Conservation (phyloP, 2,888 invertebrate species). For the Phyllotreta cruciferae region DNA sequence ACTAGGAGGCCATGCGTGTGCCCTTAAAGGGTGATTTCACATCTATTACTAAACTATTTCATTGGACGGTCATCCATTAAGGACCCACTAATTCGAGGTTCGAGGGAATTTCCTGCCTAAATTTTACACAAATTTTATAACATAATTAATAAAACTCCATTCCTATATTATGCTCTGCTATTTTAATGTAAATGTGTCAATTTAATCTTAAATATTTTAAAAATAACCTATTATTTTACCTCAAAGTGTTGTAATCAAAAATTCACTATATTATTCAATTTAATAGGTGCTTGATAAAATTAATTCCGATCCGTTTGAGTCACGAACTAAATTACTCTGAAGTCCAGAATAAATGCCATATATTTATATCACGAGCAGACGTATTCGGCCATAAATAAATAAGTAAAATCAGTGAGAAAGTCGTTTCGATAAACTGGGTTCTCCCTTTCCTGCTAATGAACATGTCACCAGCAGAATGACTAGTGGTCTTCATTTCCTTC, state of each 20-base stretch:
- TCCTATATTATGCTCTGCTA: too few species aligned
- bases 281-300: constrained; percentile 4
- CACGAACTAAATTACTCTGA: constrained; percentile 29
- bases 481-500: constrained; percentile 53
- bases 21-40: constrained; percentile 7
- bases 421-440: constrained; percentile 33
- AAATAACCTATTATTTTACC: not conserved
- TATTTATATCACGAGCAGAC: constrained; percentile 46
- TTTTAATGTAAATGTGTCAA: too few species aligned
- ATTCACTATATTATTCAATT: not conserved
- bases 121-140: too few species aligned
- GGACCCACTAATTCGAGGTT: not conserved
- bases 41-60: constrained; percentile 17
- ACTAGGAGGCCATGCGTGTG: constrained; percentile 13
- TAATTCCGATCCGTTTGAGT: constrained; percentile 15
- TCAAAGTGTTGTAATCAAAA: constrained; percentile 1
- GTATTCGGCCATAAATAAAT: constrained; percentile 45
- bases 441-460: constrained; percentile 49
- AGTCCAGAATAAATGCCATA: constrained; percentile 36
- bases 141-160: too few species aligned
- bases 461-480: constrained; percentile 53
- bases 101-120: too few species aligned
- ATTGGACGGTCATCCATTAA: constrained; percentile 6
- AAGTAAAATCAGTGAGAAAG: constrained; percentile 47
- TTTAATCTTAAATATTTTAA: not conserved